Conservation (phyloP, 2,797 vertebrate species). For the Danio albolineatus region DNA sequence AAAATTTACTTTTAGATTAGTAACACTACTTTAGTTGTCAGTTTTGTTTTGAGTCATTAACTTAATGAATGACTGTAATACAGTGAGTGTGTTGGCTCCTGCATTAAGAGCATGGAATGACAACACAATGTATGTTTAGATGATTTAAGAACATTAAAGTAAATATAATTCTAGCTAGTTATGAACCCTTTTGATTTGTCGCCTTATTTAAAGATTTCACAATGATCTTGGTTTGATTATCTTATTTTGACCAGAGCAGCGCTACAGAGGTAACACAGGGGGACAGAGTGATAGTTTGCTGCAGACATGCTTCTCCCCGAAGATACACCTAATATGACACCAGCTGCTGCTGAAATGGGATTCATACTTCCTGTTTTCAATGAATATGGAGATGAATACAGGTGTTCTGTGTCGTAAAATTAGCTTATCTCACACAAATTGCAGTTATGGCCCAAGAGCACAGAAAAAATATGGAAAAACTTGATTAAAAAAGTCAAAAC, state of each 20-base stretch:
- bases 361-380: conserved; percentile 86
- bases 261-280: conserved; percentile 58
- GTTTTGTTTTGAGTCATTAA: too few relatives aligned
- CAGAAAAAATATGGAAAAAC: conserved; percentile 60
- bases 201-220: conserved; percentile 79
- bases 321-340: conserved; percentile 83
- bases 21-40: too few relatives aligned
- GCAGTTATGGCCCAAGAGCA: conserved; percentile 76
- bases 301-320: conserved; percentile 82
- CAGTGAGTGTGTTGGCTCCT: too few relatives aligned
- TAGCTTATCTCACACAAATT: conserved; percentile 84
- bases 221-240: conserved; percentile 77
- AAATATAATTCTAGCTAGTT: conserved; percentile 74
- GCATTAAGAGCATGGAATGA: too few relatives aligned
- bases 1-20: too few relatives aligned
- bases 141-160: too few relatives aligned
- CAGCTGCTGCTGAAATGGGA: conserved; percentile 83
- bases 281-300: conserved; percentile 74
- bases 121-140: too few relatives aligned
- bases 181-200: conserved; percentile 73
- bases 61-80: too few relatives aligned
- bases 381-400: conserved; percentile 88
- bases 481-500: conserved; percentile 69
- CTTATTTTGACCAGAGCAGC: conserved; percentile 52
- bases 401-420: conserved; percentile 83